Evolutionary conservation across 1,140 invertebrate genomes (phyloP), one percentile per base, ranked within the genome.

Genomic region (Caerostris extrusa): DNA sequence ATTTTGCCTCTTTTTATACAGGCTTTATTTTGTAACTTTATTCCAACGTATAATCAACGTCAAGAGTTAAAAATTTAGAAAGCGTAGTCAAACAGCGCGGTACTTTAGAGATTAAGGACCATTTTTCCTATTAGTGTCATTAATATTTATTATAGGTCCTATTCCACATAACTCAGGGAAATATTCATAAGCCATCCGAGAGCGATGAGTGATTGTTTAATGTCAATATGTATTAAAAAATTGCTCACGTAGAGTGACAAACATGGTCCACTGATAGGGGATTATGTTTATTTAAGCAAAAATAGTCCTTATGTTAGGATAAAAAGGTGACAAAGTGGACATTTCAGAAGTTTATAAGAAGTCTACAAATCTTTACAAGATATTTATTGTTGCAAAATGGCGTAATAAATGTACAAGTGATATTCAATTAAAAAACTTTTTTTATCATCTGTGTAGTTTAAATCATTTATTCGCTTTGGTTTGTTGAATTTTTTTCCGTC

Each of bases 111-210:
- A 67, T 67, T 67, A 67, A 67, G 61, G 5, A 67, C 61, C 61
- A n/a, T 67, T 67, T n/a, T 17, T 67, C n/a, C n/a, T n/a, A 7
- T 67, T 12, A 67, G 61, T 67, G 61, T 67, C n/a, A 67, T 67
- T 67, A 67, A 67, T 67, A 67, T 67, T 67, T 67, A 67, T 67
- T 67, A 67, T n/a, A n/a, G n/a, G 17, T 67, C 61, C 61, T 67
- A 67, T 7, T 67, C 61, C 61, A 67, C 61, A 67, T 67, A 67
- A 67, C 14, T 67, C 61, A 67, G 14, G 6, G 10, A 14, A 5
- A 17, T 5, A 67, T 67, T 67, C n/a, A 67, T 67, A 17, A 12
- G 61, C 17, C n/a, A 12, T 14, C 14, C 17, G 61, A 17, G n/a
- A 17, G 61, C 61, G 61, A 67, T 67, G 61, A 67, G 61, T 67